Percentiles rank a stretch among this genome's conserved stretches.
These are phyloP conservation scores for Collichthys lucidus DNA, from an alignment of 2,113 vertebrate species.

Conservation along the genomic window DNA sequence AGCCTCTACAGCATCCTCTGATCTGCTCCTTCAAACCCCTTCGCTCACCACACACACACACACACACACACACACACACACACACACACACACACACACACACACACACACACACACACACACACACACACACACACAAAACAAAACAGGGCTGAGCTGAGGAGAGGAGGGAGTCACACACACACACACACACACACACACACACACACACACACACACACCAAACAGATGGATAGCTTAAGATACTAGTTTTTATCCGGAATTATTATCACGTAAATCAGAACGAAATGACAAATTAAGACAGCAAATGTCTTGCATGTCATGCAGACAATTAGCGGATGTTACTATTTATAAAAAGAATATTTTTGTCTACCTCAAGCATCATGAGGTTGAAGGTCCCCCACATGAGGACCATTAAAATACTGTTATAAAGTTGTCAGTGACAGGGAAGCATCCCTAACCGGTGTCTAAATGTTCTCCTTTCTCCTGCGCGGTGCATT, in stretches of 20 bases:
- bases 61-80: conserved; percentile 11
- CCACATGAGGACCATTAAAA: neutral
- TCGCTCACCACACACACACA: conserved; percentile 38
- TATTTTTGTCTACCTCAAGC: neutral
- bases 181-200: conserved; percentile 30
- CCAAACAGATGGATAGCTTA: conserved; percentile 46
- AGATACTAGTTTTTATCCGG: conserved; percentile 31
- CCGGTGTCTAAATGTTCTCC: neutral
- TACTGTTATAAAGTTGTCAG: conserved; percentile 8
- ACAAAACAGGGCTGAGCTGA: conserved; percentile 48
- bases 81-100: conserved; percentile 25
- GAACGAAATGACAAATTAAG: conserved; percentile 1
- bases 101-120: conserved; percentile 10
- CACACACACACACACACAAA: conserved; percentile 27
- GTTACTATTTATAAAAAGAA: neutral
- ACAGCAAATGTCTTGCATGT: neutral
- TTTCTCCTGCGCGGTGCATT: conserved; percentile 10
- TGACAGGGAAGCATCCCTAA: neutral
- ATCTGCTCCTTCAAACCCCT: conserved; percentile 79
- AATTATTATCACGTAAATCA: conserved; percentile 4
- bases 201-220: neutral
- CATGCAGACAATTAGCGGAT: neutral
- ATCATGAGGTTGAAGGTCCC: neutral
- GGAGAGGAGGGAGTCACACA: conserved; percentile 20
- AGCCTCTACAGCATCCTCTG: conserved; percentile 79